Conservation (phyloP, 2,113 vertebrate genomes). For the Hyperoodon ampullatus region DNA sequence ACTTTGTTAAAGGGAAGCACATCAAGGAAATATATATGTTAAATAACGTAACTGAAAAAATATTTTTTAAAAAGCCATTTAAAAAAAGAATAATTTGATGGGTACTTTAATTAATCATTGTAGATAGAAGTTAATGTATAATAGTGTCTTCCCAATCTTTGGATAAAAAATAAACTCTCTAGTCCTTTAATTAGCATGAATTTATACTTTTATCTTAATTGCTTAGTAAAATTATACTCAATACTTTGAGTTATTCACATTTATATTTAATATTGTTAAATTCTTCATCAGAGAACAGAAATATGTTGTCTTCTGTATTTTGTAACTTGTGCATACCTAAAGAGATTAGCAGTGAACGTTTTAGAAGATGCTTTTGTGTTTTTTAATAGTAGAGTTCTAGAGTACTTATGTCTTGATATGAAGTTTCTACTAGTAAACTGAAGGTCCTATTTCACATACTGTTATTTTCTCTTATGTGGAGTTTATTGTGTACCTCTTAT, state of each 20-base stretch:
- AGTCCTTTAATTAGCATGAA: conserved; percentile 56
- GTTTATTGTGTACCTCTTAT: neutral
- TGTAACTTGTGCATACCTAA: conserved; percentile 57
- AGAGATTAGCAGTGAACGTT: conserved; percentile 58
- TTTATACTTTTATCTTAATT: conserved; percentile 70
- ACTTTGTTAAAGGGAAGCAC: conserved; percentile 55
- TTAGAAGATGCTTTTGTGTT: conserved; percentile 48
- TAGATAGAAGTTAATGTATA: conserved; percentile 58
- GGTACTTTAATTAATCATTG: conserved; percentile 52
- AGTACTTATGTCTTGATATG: conserved; percentile 22
- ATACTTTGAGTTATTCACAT: conserved; percentile 51
- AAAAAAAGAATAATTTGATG: conserved; percentile 31
- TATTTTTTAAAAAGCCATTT: neutral
- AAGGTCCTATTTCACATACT: conserved; percentile 51
- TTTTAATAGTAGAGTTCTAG: conserved; percentile 45
- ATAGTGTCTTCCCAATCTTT: conserved; percentile 48
- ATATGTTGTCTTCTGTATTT: conserved; percentile 65
- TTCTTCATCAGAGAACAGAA: conserved; percentile 64
- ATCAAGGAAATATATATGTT: conserved; percentile 33
- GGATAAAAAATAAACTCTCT: conserved; percentile 2
- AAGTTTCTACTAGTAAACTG: conserved; percentile 39
- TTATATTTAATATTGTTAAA: conserved; percentile 66
- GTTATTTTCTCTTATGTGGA: conserved; percentile 49
- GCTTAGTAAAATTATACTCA: conserved; percentile 51
- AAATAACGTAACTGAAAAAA: conserved; percentile 26